Conservation (phyloP, 2,888 invertebrate genomes). For the Ischnus inquisitorius region DNA sequence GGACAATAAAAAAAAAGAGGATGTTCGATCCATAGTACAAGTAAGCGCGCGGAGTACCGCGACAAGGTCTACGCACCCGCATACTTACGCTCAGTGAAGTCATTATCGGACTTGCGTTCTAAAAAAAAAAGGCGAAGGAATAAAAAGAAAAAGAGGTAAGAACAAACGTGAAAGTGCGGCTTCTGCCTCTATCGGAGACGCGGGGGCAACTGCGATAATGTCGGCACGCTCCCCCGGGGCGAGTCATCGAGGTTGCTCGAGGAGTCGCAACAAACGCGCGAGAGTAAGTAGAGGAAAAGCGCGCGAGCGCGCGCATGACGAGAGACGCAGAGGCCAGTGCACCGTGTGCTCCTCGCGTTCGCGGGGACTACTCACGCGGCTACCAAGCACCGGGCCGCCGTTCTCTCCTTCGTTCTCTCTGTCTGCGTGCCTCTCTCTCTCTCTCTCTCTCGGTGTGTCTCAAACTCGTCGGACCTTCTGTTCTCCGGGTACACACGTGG, state of each 20-base stretch:
- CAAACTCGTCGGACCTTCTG: constrained; percentile 74
- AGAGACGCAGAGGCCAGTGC: constrained; percentile 30
- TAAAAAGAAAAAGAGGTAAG: not conserved
- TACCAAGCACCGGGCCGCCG: constrained; percentile 3
- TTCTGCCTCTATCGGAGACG: constrained; percentile 15
- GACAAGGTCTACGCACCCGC: constrained; percentile 12
- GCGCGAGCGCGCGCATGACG: constrained; percentile 42
- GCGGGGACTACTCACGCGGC: constrained; percentile 47
- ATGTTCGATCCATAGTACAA: not conserved
- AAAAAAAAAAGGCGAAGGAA: constrained; percentile 6
- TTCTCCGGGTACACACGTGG: constrained; percentile 82
- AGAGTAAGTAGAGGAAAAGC: constrained; percentile 37
- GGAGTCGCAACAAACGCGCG: constrained; percentile 36
- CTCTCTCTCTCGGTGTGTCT: constrained; percentile 50
- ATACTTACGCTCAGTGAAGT: constrained; percentile 31
- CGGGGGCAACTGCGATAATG: constrained; percentile 40
- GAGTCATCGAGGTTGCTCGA: constrained; percentile 34
- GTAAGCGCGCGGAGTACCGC: not conserved
- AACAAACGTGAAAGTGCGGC: constrained; percentile 6
- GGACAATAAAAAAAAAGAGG: not conserved
- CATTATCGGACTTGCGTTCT: constrained; percentile 15
- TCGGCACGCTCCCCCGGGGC: constrained; percentile 28
- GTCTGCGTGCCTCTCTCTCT: not conserved
- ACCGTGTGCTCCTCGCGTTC: constrained; percentile 41
- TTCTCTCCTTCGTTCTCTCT: constrained; percentile 9